These are phyloP conservation scores for Pseudonaja textilis DNA, from an alignment of 2,113 vertebrate genomes.

Conservation along the genomic window DNA sequence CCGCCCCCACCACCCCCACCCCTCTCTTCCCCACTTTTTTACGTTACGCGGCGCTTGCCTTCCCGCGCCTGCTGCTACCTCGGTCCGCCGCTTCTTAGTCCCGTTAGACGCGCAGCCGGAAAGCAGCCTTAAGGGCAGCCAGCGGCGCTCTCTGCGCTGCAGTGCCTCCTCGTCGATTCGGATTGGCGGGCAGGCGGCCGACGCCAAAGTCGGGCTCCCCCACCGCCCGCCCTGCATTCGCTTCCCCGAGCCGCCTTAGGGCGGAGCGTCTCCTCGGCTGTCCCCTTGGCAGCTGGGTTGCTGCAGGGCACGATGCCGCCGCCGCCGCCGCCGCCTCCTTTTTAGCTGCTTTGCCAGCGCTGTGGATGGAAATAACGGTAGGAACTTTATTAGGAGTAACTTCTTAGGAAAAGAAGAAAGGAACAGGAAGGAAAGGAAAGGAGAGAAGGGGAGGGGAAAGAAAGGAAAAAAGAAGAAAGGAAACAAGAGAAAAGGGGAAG, in stretches of 20 bases:
- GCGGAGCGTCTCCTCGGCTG: background rate
- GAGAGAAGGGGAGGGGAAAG: background rate
- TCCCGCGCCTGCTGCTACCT: background rate
- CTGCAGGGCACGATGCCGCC: background rate
- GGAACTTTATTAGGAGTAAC: background rate
- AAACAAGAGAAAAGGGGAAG: too few relatives aligned
- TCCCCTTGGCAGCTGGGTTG: background rate
- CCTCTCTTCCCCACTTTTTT: background rate
- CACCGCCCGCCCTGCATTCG: background rate
- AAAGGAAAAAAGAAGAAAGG: too few relatives aligned
- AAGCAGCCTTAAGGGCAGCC: background rate
- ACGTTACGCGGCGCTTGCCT: background rate
- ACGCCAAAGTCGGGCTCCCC: background rate
- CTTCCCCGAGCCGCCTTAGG: background rate
- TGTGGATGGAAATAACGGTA: background rate
- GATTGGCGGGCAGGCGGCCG: background rate
- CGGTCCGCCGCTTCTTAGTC: background rate
- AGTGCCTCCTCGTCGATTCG: background rate
- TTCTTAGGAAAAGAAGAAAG: background rate
- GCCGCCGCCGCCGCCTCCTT: background rate
- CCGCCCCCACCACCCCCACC: background rate
- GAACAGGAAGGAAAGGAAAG: too few relatives aligned
- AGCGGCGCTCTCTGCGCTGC: background rate
- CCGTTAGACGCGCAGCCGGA: background rate
- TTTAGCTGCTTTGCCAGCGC: background rate